Conservation (phyloP, 64 coral and sea anemone genomes). For the Montipora sp. region DNA sequence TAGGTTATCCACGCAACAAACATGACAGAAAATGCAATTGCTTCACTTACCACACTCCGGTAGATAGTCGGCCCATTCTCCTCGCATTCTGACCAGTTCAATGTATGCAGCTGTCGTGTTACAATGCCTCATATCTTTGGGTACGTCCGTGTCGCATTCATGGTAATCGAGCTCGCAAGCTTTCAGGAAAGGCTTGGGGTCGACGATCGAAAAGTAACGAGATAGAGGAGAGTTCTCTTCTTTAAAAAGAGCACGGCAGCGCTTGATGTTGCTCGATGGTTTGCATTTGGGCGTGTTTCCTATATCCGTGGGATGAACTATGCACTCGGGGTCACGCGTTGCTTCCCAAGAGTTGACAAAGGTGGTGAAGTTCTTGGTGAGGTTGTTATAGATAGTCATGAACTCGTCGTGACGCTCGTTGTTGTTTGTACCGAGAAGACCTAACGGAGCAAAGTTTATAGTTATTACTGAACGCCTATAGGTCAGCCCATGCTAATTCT, state of each 20-base stretch:
- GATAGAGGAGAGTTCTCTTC: constrained; percentile 73
- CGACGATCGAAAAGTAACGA: constrained; percentile 72
- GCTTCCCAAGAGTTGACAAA: constrained; percentile 98
- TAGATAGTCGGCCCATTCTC: constrained; percentile 78
- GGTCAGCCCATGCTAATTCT: no score
- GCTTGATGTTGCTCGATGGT: constrained; percentile 18
- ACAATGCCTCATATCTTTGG: constrained; percentile 89
- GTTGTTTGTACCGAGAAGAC: constrained; percentile 98
- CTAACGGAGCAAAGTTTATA: neutral
- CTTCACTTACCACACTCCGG: constrained; percentile 91
- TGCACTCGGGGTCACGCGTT: constrained; percentile 67
- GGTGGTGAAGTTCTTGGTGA: constrained; percentile 58
- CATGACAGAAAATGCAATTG: neutral
- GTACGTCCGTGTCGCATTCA: constrained; percentile 63
- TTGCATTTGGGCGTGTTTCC: constrained; percentile 39
- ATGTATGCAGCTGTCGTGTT: constrained; percentile 93
- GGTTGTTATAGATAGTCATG: constrained; percentile 53
- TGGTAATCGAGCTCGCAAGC: constrained; percentile 85
- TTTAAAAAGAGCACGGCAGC: constrained; percentile 83
- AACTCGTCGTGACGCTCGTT: constrained; percentile 92
- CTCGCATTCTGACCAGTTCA: constrained; percentile 77
- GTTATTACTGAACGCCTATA: neutral
- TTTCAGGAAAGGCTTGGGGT: constrained; percentile 83
- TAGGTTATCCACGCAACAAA: no score
- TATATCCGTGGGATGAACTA: neutral